Evolutionary conservation across 2,797 vertebrate species (phyloP).

Genomic region (Aselliscus stoliczkanus): DNA sequence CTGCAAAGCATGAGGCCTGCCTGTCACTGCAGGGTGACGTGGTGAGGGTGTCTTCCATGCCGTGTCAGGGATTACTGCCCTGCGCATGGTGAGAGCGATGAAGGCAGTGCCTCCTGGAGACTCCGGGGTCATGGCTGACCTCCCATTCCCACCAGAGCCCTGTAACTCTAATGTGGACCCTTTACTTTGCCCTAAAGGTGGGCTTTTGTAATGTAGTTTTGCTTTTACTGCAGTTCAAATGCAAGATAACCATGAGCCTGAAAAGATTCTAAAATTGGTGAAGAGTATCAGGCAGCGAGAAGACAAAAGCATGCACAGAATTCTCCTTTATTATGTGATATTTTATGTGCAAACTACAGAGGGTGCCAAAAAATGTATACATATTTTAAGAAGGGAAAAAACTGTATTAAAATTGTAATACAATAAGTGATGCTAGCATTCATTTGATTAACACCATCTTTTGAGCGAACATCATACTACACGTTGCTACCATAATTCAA

Average conservation of each 20-base stretch:
- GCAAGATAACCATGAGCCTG: background rate
- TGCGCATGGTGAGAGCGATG: too few relatives aligned
- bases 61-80: background rate
- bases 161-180: too few relatives aligned
- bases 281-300: background rate
- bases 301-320: background rate
- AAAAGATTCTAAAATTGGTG: background rate
- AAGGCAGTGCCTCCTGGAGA: background rate
- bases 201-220: background rate
- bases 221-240: background rate
- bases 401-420: too few relatives aligned
- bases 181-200: background rate
- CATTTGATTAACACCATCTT: too few relatives aligned
- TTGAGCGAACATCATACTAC: too few relatives aligned
- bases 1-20: background rate
- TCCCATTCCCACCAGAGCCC: background rate
- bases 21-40: rapidly evolving
- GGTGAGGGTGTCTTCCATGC: too few relatives aligned
- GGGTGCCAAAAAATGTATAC: too few relatives aligned
- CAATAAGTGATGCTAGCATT: too few relatives aligned
- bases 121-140: background rate
- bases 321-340: background rate
- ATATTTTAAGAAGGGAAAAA: too few relatives aligned
- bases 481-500: too few relatives aligned
- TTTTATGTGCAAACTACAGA: background rate